These are phyloP conservation scores for Antechinus stuartii DNA, from an alignment of 2,113 vertebrate species.

Conservation along the genomic window DNA sequence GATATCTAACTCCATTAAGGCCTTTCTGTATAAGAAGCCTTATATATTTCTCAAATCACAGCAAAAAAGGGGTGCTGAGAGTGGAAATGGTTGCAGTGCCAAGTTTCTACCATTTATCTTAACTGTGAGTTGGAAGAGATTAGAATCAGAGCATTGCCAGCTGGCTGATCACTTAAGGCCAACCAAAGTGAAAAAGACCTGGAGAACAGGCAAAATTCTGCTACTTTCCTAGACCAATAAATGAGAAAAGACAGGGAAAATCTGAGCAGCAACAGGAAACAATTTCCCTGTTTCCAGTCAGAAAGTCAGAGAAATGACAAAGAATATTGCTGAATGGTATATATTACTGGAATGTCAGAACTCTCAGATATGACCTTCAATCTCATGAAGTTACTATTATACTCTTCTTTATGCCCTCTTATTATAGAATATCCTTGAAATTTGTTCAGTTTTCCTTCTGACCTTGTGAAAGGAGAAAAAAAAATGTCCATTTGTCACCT, in stretches of 20 bases:
- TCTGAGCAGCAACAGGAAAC: neutral
- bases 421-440: slow-evolving; percentile 44
- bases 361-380: slow-evolving; percentile 40
- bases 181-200: neutral
- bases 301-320: neutral
- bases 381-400: neutral
- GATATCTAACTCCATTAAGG: neutral
- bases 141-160: neutral
- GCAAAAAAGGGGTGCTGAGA: neutral
- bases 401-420: slow-evolving; percentile 22
- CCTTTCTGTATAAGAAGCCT: neutral
- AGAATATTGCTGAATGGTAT: slow-evolving; percentile 37
- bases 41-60: neutral
- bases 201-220: neutral
- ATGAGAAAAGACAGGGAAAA: neutral
- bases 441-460: slow-evolving; percentile 47
- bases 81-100: neutral
- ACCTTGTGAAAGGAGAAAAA: slow-evolving; percentile 67
- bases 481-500: slow-evolving; percentile 66
- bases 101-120: neutral
- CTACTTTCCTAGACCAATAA: neutral
- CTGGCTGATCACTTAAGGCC: neutral
- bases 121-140: neutral
- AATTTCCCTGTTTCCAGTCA: neutral
- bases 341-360: slow-evolving; percentile 34